phyloP scores from a whole-genome alignment of 2,113 vertebrate species.

The Sarotherodon lohbergeri region DNA sequence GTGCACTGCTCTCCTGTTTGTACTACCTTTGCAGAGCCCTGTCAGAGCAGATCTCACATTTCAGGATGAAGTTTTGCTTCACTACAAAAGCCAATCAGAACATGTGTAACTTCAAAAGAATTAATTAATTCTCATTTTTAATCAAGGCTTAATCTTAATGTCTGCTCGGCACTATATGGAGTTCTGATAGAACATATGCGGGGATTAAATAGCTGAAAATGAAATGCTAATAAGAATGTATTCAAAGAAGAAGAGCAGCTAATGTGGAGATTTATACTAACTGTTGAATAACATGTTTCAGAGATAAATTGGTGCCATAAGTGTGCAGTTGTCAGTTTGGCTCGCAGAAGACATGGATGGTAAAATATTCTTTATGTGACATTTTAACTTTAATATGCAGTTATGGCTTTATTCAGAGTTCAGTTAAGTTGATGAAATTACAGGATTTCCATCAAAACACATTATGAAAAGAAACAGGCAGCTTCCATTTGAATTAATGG shows the following conservation, averaged over 20 bases:
- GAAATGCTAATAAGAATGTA: conserved; percentile 36
- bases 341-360: not conserved
- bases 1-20: not conserved
- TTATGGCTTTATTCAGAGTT: not conserved
- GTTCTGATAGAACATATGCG: not conserved
- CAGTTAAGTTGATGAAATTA: not conserved
- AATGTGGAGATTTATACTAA: not conserved
- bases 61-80: conserved; percentile 3
- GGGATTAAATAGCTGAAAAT: conserved; percentile 48
- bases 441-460: not conserved
- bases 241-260: conserved; percentile 12
- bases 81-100: conserved; percentile 5
- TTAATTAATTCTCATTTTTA: conserved; percentile 46
- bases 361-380: not conserved
- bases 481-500: not conserved
- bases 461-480: not conserved
- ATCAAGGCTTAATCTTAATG: conserved; percentile 52
- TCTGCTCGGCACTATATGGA: conserved; percentile 24
- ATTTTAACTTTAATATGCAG: not conserved
- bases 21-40: not conserved
- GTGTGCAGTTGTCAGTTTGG: not conserved
- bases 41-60: not conserved
- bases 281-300: not conserved
- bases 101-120: conserved; percentile 26
- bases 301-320: not conserved